These are phyloP conservation scores for Lithophane ornitopus DNA, from an alignment of 2,888 invertebrate genomes.

Conservation along the genomic window DNA sequence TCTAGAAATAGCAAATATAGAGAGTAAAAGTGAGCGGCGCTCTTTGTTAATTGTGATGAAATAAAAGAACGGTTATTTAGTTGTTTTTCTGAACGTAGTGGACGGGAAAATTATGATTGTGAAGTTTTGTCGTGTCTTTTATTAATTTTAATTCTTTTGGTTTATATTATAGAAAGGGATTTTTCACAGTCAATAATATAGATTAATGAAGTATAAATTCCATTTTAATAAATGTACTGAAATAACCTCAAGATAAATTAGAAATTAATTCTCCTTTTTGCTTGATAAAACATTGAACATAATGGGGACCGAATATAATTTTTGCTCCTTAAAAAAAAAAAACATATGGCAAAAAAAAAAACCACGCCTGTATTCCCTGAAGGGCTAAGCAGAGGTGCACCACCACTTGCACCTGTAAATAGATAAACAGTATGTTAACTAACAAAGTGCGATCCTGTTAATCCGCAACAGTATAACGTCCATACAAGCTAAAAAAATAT, in stretches of 20 bases:
- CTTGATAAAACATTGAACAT: background rate
- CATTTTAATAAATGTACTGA: background rate
- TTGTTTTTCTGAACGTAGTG: background rate
- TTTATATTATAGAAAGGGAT: background rate
- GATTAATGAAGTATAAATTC: background rate
- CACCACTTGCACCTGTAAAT: too few species aligned
- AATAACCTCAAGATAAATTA: background rate
- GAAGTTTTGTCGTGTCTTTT: background rate
- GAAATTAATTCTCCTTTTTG: background rate
- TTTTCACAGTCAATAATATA: background rate
- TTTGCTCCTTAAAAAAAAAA: background rate
- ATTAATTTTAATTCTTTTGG: background rate
- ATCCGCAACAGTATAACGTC: too few species aligned
- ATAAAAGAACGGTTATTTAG: background rate
- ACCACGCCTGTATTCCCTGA: too few species aligned
- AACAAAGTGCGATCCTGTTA: too few species aligned
- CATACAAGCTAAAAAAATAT: too few species aligned
- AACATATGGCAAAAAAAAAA: background rate
- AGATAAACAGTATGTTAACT: too few species aligned
- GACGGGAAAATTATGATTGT: background rate
- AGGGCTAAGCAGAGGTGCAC: too few species aligned
- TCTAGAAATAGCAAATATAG: conserved; percentile 29
- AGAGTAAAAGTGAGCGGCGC: conserved; percentile 19
- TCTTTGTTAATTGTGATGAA: conserved; percentile 11
- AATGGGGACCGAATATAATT: background rate